Evolutionary conservation across 1,140 invertebrate species (phyloP).

Genomic region (Tribolium castaneum): DNA sequence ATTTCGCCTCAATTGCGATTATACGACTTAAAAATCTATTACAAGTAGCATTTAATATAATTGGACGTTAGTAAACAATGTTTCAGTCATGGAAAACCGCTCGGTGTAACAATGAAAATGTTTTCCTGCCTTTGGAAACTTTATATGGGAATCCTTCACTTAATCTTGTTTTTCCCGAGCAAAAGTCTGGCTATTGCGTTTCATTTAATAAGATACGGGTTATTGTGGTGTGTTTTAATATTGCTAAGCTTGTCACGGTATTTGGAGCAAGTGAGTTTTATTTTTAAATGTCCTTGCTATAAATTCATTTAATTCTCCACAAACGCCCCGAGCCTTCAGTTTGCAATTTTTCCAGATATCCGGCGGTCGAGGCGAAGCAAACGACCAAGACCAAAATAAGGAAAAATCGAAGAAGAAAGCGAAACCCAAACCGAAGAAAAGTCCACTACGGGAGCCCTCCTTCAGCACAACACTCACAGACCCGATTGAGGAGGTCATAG

Average conservation of each 20-base stretch:
- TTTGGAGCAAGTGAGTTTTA: slow-evolving; percentile 46
- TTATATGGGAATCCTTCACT: background rate
- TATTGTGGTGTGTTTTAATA: slow-evolving; percentile 35
- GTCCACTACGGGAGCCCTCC: slow-evolving; percentile 46
- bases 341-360: slow-evolving; percentile 37
- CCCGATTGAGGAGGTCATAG: slow-evolving; percentile 54
- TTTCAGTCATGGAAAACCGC: background rate
- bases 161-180: background rate
- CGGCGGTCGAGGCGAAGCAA: slow-evolving; percentile 14
- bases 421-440: slow-evolving; percentile 29
- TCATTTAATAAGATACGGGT: background rate
- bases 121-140: slow-evolving; percentile 6
- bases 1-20: background rate
- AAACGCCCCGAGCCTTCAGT: background rate
- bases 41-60: background rate
- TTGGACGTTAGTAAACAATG: background rate
- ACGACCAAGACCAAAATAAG: slow-evolving; percentile 21
- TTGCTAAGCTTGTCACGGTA: slow-evolving; percentile 42
- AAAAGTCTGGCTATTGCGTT: background rate
- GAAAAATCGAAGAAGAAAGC: slow-evolving; percentile 17
- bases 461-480: slow-evolving; percentile 52
- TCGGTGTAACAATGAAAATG: background rate
- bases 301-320: background rate
- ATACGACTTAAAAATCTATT: background rate
- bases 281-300: slow-evolving; percentile 21